Evolutionary conservation across 2,797 vertebrate genomes (phyloP).

Genomic region (Acrossocheilus wenchowensis): DNA sequence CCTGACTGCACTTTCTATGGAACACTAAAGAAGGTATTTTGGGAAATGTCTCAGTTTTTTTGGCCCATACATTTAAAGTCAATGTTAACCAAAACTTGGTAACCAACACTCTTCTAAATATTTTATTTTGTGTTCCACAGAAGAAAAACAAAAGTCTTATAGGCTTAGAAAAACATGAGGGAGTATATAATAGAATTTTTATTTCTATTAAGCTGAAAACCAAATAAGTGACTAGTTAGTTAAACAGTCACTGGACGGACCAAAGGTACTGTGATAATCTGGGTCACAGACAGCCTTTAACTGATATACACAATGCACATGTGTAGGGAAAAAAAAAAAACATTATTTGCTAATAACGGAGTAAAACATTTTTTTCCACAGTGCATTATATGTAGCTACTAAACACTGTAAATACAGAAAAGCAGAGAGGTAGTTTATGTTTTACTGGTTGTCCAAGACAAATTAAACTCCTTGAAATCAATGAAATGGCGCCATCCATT

Average conservation of each 20-base stretch:
- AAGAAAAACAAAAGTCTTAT: too few species aligned
- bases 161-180: too few species aligned
- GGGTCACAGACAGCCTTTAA: neutral
- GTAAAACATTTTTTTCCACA: neutral
- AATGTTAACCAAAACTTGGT: neutral
- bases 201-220: neutral
- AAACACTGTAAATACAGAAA: neutral
- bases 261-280: neutral
- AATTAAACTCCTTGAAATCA: neutral
- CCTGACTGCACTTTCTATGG: neutral
- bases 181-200: too few species aligned
- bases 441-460: neutral
- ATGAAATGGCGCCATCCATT: conserved; percentile 12
- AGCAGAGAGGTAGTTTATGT: neutral
- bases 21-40: neutral
- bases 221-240: neutral
- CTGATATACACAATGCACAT: neutral
- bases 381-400: neutral
- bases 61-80: neutral
- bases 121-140: too few species aligned
- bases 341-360: neutral
- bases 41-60: too few species aligned
- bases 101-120: too few species aligned
- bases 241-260: neutral
- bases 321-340: neutral